Percentiles rank a stretch among this genome's conserved stretches.
Conservation (phyloP, 2,888 invertebrate genomes). For the Nomada fabriciana region DNA sequence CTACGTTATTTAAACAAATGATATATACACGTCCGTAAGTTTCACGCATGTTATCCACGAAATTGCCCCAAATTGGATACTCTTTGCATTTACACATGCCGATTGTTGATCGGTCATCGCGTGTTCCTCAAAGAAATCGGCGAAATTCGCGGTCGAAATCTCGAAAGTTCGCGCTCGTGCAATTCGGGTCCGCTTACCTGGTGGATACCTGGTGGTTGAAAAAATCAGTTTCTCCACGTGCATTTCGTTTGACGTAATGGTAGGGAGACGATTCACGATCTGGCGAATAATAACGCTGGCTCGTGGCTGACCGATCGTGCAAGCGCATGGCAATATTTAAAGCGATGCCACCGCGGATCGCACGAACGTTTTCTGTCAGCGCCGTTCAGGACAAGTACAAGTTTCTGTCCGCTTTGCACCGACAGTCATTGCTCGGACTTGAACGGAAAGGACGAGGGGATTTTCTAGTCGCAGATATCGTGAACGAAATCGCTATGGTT, state of each 20-base stretch:
- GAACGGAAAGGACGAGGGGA: conserved; percentile 4
- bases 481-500: conserved; percentile 53
- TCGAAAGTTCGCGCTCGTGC: conserved; percentile 3
- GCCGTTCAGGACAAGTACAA: conserved; percentile 27
- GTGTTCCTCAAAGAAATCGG: not conserved
- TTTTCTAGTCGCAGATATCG: not conserved
- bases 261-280: conserved; percentile 40
- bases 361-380: conserved; percentile 42
- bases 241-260: not conserved
- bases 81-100: not conserved
- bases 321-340: conserved; percentile 67
- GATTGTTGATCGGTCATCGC: not conserved
- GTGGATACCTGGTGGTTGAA: not conserved
- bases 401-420: conserved; percentile 37
- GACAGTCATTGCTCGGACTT: conserved; percentile 31
- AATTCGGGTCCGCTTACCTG: not conserved
- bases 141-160: not conserved
- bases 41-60: not conserved
- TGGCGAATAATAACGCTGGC: conserved; percentile 21
- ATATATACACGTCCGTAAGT: too few species aligned
- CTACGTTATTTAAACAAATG: too few species aligned
- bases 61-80: too few species aligned
- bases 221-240: conserved; percentile 24
- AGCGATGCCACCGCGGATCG: conserved; percentile 49
- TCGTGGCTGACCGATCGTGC: conserved; percentile 34